A percentile compares a stretch with the other conserved stretches of the same genome.
phyloP scores from a whole-genome alignment of 2,113 vertebrate genomes.

The Polypterus bichir region DNA sequence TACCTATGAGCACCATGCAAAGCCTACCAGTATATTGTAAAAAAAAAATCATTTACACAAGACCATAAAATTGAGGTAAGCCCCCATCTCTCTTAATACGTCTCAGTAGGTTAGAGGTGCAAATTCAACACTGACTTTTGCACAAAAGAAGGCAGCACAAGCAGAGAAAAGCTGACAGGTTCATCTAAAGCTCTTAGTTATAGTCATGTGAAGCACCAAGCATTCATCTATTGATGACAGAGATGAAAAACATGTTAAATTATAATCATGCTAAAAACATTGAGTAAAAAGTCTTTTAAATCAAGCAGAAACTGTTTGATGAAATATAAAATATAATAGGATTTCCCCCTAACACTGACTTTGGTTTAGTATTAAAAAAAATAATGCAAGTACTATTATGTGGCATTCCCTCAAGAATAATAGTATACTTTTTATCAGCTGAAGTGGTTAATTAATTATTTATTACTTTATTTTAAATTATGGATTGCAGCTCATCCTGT shows the following conservation, averaged over 20 bases:
- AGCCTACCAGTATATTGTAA: not conserved
- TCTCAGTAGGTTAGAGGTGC: not conserved
- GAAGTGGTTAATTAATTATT: not conserved
- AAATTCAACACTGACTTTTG: not conserved
- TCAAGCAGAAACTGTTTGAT: too few species aligned
- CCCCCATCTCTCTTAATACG: not conserved
- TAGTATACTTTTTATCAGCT: not conserved
- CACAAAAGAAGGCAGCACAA: not conserved
- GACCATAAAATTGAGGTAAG: slow-evolving; percentile 1
- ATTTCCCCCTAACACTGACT: too few species aligned
- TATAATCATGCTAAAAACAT: too few species aligned
- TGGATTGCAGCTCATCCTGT: not conserved
- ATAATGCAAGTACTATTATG: not conserved
- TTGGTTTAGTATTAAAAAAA: not conserved
- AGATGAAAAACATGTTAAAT: too few species aligned
- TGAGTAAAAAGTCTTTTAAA: too few species aligned
- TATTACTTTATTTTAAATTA: not conserved
- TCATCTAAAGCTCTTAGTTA: not conserved
- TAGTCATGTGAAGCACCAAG: too few species aligned
- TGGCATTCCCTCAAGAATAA: not conserved
- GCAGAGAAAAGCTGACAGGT: not conserved
- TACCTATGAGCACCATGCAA: not conserved
- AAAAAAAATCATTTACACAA: not conserved
- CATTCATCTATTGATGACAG: too few species aligned
- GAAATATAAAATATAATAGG: too few species aligned